These are phyloP conservation scores for Eidolon helvum DNA, from an alignment of 2,113 vertebrate genomes.

Conservation along the genomic window DNA sequence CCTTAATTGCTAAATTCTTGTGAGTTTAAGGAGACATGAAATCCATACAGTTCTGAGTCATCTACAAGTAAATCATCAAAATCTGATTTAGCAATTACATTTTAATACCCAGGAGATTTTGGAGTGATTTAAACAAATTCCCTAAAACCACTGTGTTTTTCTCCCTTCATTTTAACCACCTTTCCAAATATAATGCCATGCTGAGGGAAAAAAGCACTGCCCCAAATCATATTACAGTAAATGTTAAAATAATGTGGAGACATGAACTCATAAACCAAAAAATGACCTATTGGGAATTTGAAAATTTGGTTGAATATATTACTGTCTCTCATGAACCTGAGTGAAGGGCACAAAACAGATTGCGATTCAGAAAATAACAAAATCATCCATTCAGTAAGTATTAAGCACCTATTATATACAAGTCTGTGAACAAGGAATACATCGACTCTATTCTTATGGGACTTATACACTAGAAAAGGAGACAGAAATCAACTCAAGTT, in stretches of 20 bases:
- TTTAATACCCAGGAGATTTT: background rate
- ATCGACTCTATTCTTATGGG: background rate
- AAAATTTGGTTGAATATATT: background rate
- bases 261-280: background rate
- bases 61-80: background rate
- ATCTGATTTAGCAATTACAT: background rate
- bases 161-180: background rate
- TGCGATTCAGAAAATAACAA: background rate
- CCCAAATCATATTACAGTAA: background rate
- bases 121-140: slow-evolving; percentile 20
- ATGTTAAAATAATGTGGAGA: background rate
- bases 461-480: background rate
- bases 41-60: background rate
- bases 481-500: background rate
- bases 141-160: background rate
- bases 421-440: background rate
- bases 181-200: background rate
- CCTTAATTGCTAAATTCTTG: slow-evolving; percentile 15
- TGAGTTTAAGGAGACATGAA: slow-evolving; percentile 17
- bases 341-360: background rate
- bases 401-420: background rate
- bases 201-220: background rate
- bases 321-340: background rate
- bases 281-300: background rate
- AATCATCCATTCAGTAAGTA: background rate